Base-by-base conservation (phyloP, 2,797 vertebrate genomes). In the Cryptoblepharus egeriae region DNA sequence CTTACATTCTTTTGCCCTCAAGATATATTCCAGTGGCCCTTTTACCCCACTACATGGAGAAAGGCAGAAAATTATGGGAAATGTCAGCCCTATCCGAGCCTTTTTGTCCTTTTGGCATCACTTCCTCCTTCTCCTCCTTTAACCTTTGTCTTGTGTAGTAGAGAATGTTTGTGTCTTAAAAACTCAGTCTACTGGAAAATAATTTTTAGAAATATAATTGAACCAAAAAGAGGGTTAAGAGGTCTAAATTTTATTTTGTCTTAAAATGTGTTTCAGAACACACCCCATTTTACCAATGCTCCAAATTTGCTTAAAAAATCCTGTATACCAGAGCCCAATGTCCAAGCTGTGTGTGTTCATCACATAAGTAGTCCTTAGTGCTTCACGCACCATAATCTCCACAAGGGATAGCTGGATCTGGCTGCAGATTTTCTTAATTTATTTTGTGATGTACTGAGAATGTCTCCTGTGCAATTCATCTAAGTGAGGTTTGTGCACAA, bases 111-210 rank as follows among this genome's bases (percentile, higher is more conserved):
- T 61, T 77, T 73, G 39, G 68, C 49, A 77, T 67, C 52, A 13
- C 4, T 77, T 77, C 61, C 83, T 49, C 45, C n/a, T n/a, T n/a
- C n/a, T 52, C 55, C 57, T 75, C 42, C 61, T 77, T 82, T 82
- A 69, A 75, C 65, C 32, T 68, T 81, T 82, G 85, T 86, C 75
- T 79, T 58, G 58, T 79, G 80, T 81, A 77, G 79, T 81, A 58
- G 83, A 58, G 37, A 58, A 45, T 35, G 8, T 84, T 79, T 67
- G 76, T 69, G 77, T 82, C 70, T 79, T 82, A 79, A 86, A 67
- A 82, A 75, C 79, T n/a, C 45, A 70, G 57, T 81, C 71, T 77
- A 77, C 37, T 58, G 60, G 61, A 71, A 35, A 83, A 26, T 2
- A 42, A 37, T 7, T 3, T 49, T 63, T 78, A 74, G 80, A 76